Conservation (phyloP, 2,113 vertebrate genomes). For the Gymnorhina tibicen region DNA sequence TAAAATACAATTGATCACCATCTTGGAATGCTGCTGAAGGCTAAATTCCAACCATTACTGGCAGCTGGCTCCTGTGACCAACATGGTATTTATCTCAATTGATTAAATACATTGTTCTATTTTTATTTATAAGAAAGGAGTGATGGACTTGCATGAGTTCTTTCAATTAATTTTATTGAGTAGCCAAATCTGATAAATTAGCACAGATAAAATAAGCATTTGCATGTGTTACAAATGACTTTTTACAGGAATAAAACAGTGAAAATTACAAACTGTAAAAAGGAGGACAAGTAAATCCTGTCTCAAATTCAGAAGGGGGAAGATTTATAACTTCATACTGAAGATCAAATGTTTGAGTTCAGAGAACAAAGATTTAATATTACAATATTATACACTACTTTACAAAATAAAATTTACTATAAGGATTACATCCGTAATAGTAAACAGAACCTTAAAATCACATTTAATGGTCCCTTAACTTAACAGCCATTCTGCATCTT, state of each 20-base stretch:
- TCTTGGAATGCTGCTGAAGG: background rate
- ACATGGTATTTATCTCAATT: background rate
- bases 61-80: background rate
- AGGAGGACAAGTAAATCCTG: slow-evolving; percentile 77
- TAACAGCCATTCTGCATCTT: slow-evolving; percentile 69
- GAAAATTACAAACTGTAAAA: slow-evolving; percentile 82
- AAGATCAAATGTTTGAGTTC: slow-evolving; percentile 69
- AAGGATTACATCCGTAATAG: slow-evolving; percentile 72
- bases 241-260: slow-evolving; percentile 81
- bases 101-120: background rate
- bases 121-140: slow-evolving; percentile 39
- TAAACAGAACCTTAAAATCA: slow-evolving; percentile 76
- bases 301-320: slow-evolving; percentile 69
- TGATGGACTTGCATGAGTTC: slow-evolving; percentile 49
- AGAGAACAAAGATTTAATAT: slow-evolving; percentile 76
- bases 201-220: slow-evolving; percentile 80
- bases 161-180: slow-evolving; percentile 81
- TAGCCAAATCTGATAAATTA: slow-evolving; percentile 82
- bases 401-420: slow-evolving; percentile 80
- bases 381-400: slow-evolving; percentile 86
- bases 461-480: slow-evolving; percentile 80
- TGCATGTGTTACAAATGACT: slow-evolving; percentile 81
- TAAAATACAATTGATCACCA: background rate
- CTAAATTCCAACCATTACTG: background rate
- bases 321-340: slow-evolving; percentile 71